Percentiles rank a stretch among this genome's conserved stretches.
These are phyloP conservation scores for Cyclura pinguis DNA, from an alignment of 2,797 vertebrate species.

Conservation along the genomic window DNA sequence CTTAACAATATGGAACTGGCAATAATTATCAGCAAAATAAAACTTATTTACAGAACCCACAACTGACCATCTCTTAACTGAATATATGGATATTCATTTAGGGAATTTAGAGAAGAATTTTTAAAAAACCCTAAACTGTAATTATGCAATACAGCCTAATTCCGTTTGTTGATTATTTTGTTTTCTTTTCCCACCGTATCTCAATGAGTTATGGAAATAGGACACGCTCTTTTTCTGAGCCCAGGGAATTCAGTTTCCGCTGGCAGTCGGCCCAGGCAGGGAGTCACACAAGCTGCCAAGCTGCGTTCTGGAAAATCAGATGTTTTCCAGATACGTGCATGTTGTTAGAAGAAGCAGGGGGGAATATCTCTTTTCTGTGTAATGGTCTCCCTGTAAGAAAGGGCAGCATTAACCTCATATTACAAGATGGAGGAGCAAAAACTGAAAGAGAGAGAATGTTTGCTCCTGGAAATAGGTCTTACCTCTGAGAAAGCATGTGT, in stretches of 20 bases:
- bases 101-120: not conserved
- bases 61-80: not conserved
- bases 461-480: not conserved
- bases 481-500: too few relatives aligned
- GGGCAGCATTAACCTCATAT: not conserved
- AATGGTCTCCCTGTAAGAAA: not conserved
- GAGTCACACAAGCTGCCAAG: too few relatives aligned
- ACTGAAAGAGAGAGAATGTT: not conserved
- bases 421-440: not conserved
- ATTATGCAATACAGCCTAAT: too few relatives aligned
- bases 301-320: not conserved
- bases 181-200: too few relatives aligned
- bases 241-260: not conserved
- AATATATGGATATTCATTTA: too few relatives aligned
- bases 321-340: slow-evolving; percentile 21
- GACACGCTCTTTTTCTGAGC: not conserved
- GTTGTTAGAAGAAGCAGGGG: not conserved
- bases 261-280: not conserved
- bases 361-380: not conserved
- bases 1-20: not conserved
- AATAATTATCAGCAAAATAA: not conserved
- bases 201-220: not conserved
- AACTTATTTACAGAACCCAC: not conserved
- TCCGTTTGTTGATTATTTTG: not conserved
- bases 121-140: not conserved